Evolutionary conservation across 2,888 invertebrate species (phyloP), one percentile per base, ranked within the genome.

Genomic region (Dasysyrphus tricinctus): DNA sequence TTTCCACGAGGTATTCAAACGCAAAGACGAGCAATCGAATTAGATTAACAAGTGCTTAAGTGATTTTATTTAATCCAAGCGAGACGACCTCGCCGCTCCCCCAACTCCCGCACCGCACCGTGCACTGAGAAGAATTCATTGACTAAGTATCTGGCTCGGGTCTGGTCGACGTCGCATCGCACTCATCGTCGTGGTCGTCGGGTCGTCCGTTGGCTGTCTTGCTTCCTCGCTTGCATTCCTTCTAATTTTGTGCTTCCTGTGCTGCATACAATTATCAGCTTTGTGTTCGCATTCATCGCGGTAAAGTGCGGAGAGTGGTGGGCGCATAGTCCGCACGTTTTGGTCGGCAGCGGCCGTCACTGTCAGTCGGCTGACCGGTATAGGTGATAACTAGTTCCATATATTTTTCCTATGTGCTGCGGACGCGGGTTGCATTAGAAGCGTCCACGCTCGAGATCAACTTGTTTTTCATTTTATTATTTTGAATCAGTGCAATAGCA

Each of bases 211-310:
- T 73, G 69, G 51, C 47, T 61, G 76, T 81, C 78, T 78, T 82
- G 77, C 63, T 86, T 82, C 86, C 86, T 82, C 87, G 76, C 72
- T 65, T 79, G 87, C 83, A 87, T 87, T 87, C 80, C 79, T 80
- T 87, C 79, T 83, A 87, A 87, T 87, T 87, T 77, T 70, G 83
- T 83, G 83, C 72, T 87, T 87, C 87, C 87, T 87, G 87, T 87
- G 72, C 65, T 75, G 74, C 78, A 79, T 79, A 72, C 74, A 67
- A 85, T 76, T 81, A 73, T 80, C 67, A 76, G 80, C 49, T 80
- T 78, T 85, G 67, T 77, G 57, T 56, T 69, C 59, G 63, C 49
- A 37, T 56, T 47, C 37, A 63, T 61, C 61, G 32, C 49, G 11
- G 65, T 49, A 37, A 39, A 51, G 69, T 61, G 39, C 14, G 12